Conservation (phyloP, 1,140 invertebrate genomes). For the Atta colombica region DNA sequence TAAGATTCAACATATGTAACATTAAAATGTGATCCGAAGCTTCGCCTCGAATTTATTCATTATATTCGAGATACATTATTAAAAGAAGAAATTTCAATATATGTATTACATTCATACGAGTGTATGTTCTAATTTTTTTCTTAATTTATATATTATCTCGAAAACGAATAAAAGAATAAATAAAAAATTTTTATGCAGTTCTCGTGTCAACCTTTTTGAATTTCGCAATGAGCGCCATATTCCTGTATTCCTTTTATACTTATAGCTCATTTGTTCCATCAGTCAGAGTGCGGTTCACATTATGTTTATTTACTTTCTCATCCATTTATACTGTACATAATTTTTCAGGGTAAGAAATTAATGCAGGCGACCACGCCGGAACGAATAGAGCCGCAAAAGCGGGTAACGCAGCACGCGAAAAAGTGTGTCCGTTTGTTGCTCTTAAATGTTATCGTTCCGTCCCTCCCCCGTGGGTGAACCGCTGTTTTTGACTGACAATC, state of each 20-base stretch:
- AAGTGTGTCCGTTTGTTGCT: conserved; percentile 27
- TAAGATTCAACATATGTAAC: background rate
- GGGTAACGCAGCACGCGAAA: conserved; percentile 11
- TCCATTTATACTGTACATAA: background rate
- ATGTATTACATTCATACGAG: background rate
- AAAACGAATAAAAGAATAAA: background rate
- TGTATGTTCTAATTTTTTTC: background rate
- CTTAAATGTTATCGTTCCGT: conserved; percentile 65
- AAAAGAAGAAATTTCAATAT: conserved; percentile 20
- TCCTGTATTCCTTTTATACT: background rate
- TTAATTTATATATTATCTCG: background rate
- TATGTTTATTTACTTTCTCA: background rate
- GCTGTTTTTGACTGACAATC: conserved; percentile 51
- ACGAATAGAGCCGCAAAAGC: background rate
- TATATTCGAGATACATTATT: background rate
- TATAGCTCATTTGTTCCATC: background rate
- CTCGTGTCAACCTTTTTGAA: background rate
- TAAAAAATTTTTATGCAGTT: background rate
- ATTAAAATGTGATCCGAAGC: background rate
- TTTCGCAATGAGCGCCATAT: background rate
- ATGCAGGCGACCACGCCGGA: too few species aligned
- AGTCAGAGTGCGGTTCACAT: background rate
- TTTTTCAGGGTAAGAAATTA: conserved; percentile 25
- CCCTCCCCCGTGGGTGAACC: conserved; percentile 9
- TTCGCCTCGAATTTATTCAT: background rate